Base-by-base conservation (phyloP, 2,888 invertebrate genomes). In the Cheilosia grossa region DNA sequence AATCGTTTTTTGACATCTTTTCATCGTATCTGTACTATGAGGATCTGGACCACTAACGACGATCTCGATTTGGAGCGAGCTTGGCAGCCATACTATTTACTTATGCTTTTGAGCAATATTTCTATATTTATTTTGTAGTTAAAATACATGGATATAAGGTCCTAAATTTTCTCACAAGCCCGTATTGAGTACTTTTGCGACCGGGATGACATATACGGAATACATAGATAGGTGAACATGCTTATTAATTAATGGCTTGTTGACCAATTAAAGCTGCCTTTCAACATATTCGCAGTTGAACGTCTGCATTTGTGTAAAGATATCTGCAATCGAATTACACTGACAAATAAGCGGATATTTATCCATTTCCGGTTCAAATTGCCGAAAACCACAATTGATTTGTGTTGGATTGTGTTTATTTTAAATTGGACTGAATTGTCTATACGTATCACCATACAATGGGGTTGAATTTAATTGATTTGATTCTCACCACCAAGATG, bases 311-410 rank as follows among this genome's bases (percentile, higher is more conserved):
- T 49, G 21, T 49, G 49, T 17, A 17, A 6, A n/a, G 1, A 4
- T 19, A 49, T 10, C 10, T 19, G 4, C 10, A 49, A 21, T 49
- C 49, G 21, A 47, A 21, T 47, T 10, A 21, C 0, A 19, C 5
- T 15, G 42, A 15, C 21, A 49, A 49, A 49, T 21, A 49, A 19
- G 21, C 21, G 49, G 49, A 49, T 21, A 21, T 49, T 49, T 49
- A 49, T 9, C 21, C 13, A 21, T 21, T 49, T 49, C 21, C 49
- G 21, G 24, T 24, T 51, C 51, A 15, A 27, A 6, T 27, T 27
- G 2, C 24, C 51, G 51, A 51, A 49, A 51, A 51, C 51, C 24
- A 51, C 51, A 51, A 21, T 51, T 51, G 27, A 5, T 27, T 15
- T 47, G 17, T 2, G 10, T 13, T 17, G 19, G 21, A 9, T 10